Base-by-base conservation (phyloP, 2,797 vertebrate genomes). In the Alcedo quadribrachys region DNA sequence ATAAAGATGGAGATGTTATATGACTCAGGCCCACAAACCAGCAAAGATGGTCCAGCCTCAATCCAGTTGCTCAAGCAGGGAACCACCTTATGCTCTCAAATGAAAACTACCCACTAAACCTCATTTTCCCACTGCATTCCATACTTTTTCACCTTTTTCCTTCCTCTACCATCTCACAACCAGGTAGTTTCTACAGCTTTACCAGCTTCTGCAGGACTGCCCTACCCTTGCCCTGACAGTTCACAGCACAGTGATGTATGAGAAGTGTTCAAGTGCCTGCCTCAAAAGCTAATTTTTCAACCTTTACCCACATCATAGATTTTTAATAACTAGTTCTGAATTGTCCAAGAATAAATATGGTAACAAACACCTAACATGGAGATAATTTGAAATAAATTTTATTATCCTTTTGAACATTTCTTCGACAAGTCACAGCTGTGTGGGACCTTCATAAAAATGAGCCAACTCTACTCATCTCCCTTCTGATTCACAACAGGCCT, bases 331-430 rank as follows among this genome's bases (percentile, higher is more conserved):
- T 87, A 79, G 81, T 95, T 94, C 92, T 5, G 43, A 95, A 91
- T 54, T 95, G 94, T 92, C 88, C 87, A 94, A 94, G 89, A 96
- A 86, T 92, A 96, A 97, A 87, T 79, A 92, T 1, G 16, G 81
- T 70, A 95, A 93, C 94, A 96, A 94, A 95, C 82, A 88, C 3
- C 28, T 87, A 94, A 90, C 45, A 20, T 4, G 53, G 86, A 96
- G 93, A 96, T 95, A 95, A 97, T 90, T 85, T 63, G 66, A 94
- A 94, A 90, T 65, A 68, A 96, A 93, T 92, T 94, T 90, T 97
- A 97, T 93, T 91, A 91, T 55, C 75, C 92, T 91, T 80, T 40
- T 9, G 50, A 95, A 89, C 3, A 5, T 83, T 89, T 93, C 92
- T 88, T 96, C 5, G n/a, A 79, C 84, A 83, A 94, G 90, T 73